A percentile compares a stretch with the other conserved stretches of the same genome.
These are phyloP conservation scores for Apodemia hepburni DNA, from an alignment of 2,888 invertebrate genomes.

Conservation along the genomic window DNA sequence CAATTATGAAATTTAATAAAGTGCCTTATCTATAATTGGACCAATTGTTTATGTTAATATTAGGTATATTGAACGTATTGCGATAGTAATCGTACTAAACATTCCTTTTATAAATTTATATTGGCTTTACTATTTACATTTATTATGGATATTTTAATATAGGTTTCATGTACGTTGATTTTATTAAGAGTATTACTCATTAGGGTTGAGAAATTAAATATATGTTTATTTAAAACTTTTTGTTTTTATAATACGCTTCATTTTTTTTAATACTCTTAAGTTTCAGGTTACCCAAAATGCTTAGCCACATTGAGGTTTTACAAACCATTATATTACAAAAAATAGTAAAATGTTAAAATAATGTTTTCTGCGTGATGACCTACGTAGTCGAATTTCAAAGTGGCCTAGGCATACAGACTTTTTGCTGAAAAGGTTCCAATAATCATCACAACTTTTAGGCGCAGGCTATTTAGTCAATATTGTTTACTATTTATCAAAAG, in stretches of 20 bases:
- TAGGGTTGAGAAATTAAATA: slow-evolving; percentile 59
- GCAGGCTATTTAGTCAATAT: too few relatives aligned
- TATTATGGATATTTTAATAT: slow-evolving; percentile 56
- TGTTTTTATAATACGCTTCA: slow-evolving; percentile 29
- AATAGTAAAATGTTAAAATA: too few relatives aligned
- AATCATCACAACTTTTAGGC: too few relatives aligned
- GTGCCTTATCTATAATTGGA: slow-evolving; percentile 56
- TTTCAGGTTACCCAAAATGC: too few relatives aligned
- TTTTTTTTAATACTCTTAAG: too few relatives aligned
- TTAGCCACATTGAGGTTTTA: too few relatives aligned
- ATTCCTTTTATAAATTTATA: slow-evolving; percentile 61
- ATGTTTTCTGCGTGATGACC: too few relatives aligned
- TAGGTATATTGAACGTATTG: slow-evolving; percentile 21
- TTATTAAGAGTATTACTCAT: slow-evolving; percentile 69
- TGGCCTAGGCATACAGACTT: too few relatives aligned
- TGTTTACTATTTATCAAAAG: too few relatives aligned
- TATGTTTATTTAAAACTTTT: slow-evolving; percentile 42
- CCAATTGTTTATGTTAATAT: slow-evolving; percentile 50
- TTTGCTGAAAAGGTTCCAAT: too few relatives aligned
- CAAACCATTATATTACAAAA: too few relatives aligned
- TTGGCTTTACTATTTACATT: slow-evolving; percentile 50
- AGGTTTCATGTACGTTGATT: slow-evolving; percentile 60
- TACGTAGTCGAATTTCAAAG: too few relatives aligned
- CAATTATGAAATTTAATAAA: slow-evolving; percentile 31
- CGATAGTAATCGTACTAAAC: slow-evolving; percentile 63